Base-by-base conservation (phyloP, 1,140 invertebrate genomes). In the Scaptomyza graminum region DNA sequence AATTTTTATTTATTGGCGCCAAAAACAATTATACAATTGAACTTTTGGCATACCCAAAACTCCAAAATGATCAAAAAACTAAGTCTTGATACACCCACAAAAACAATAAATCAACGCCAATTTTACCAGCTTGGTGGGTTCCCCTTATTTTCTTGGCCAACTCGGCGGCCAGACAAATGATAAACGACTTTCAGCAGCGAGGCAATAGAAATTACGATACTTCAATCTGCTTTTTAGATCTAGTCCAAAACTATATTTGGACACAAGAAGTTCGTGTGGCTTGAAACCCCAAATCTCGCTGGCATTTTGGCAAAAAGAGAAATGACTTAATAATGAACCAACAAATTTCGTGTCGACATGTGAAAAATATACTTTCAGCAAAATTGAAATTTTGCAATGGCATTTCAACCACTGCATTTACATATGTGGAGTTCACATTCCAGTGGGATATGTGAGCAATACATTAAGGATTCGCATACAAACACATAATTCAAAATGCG, bases 71-170 rank as follows among this genome's bases (percentile, higher is more conserved):
- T 50, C 50, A 22, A 46, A 31, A 5, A 37, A 50, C 28, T 18
- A 76, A 52, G 76, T 85, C 73, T 74, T 59, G 55, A 64, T 74
- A 62, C 62, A 78, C 56, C 76, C 71, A 65, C 76, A 81, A 78
- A 76, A 56, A 82, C 74, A 75, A 85, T 85, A 85, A 85, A 85
- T 85, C 83, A 88, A 82, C 82, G 78, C 82, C 83, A 85, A 88
- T 88, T 88, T 88, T 75, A 57, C 41, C 28, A 31, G 7, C 13
- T n/a, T 75, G 83, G 79, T 79, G 75, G 76, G n/a, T n/a, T n/a
- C n/a, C n/a, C n/a, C n/a, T n/a, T 75, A 51, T 46, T 41, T 52
- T 44, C 28, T 60, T 54, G 56, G 62, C 76, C 64, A 74, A 77
- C 55, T 62, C 54, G 41, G 64, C 46, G 28, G 28, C 68, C 39